These are phyloP conservation scores for Coluber constrictor DNA, from an alignment of 2,797 vertebrate species.

Conservation along the genomic window DNA sequence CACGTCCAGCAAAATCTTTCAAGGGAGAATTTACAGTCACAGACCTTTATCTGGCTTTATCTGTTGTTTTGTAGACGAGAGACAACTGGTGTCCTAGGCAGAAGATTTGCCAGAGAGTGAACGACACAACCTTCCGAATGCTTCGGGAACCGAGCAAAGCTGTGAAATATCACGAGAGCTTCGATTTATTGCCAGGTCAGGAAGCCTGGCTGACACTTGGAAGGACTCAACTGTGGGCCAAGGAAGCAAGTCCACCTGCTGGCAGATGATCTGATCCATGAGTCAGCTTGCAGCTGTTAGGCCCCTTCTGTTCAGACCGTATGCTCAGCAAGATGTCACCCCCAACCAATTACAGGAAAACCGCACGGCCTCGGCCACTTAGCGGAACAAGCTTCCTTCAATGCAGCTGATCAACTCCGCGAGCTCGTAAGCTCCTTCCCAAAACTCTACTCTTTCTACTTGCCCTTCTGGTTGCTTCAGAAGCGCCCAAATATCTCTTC, in stretches of 20 bases:
- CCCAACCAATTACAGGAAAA: background rate
- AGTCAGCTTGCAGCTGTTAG: background rate
- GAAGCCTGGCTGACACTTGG: background rate
- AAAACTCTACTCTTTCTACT: background rate
- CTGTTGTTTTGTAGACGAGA: no score
- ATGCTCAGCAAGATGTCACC: background rate
- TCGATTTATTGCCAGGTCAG: background rate
- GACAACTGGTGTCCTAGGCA: no score
- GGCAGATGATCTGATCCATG: background rate
- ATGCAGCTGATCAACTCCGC: background rate
- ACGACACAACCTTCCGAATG: no score
- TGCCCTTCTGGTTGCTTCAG: background rate
- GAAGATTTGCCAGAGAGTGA: no score
- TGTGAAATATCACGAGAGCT: background rate
- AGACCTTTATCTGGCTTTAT: no score
- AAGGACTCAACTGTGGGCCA: background rate
- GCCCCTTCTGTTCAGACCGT: background rate
- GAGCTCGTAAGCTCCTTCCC: no score
- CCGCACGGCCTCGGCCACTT: no score
- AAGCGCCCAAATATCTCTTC: background rate
- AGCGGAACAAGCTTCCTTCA: no score
- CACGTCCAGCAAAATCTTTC: no score
- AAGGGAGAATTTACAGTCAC: no score
- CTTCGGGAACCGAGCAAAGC: no score
- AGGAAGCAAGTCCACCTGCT: background rate